A percentile compares a stretch with the other conserved stretches of the same genome.
Evolutionary conservation across 2,797 vertebrate genomes (phyloP).

Genomic region (Melanotaenia maccullochi): DNA sequence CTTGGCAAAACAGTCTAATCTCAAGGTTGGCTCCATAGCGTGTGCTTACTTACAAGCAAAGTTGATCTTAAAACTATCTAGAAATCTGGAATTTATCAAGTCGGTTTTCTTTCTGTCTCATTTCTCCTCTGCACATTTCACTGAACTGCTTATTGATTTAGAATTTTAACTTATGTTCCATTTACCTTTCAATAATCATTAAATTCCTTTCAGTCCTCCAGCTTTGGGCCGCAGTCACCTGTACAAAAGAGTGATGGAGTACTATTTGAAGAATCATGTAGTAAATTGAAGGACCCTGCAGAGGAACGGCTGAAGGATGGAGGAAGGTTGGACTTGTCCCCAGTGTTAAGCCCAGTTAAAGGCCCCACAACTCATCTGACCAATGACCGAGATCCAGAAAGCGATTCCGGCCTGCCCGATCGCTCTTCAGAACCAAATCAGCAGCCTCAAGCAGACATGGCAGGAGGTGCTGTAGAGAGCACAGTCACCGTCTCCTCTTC

Average conservation of each 20-base stretch:
- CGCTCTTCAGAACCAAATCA: conserved; percentile 79
- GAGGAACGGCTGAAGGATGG: conserved; percentile 50
- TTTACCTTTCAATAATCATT: neutral
- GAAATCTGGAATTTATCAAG: neutral
- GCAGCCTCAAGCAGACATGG: conserved; percentile 69
- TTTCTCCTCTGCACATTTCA: neutral
- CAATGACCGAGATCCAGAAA: conserved; percentile 79
- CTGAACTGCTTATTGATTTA: neutral
- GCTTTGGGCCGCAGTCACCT: conserved; percentile 84
- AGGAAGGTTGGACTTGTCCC: conserved; percentile 40
- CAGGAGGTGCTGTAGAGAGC: conserved; percentile 72
- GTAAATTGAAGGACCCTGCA: conserved; percentile 60
- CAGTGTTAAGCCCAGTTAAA: conserved; percentile 58
- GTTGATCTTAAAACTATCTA: neutral
- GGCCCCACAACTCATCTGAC: conserved; percentile 52
- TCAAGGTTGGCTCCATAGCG: conserved; percentile 2
- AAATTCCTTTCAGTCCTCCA: conserved; percentile 85
- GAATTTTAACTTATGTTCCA: neutral
- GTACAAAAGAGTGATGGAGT: conserved; percentile 64
- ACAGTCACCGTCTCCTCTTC: conserved; percentile 71
- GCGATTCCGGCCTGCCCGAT: conserved; percentile 82
- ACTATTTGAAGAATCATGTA: conserved; percentile 79
- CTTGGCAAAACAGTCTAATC: neutral
- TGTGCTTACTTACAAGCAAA: neutral
- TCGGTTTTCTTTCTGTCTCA: neutral